A percentile compares a stretch with the other conserved stretches of the same genome.
Conservation (phyloP, 2,888 invertebrate species). For the Rhagonycha lutea region DNA sequence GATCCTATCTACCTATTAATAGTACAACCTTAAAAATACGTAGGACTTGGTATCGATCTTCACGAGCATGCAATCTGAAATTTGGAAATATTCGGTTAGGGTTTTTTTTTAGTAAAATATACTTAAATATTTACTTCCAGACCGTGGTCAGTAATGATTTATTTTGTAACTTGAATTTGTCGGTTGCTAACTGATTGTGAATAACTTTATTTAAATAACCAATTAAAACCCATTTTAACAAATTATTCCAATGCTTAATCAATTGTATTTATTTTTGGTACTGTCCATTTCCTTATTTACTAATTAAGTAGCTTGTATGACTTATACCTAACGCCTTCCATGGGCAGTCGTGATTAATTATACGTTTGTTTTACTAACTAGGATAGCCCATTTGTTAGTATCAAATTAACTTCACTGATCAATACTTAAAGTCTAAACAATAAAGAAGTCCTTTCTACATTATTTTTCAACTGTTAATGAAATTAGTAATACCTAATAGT, state of each 20-base stretch:
- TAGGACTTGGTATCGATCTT: not conserved
- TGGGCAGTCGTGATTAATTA: not conserved
- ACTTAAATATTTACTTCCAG: too few species aligned
- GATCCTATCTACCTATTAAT: not conserved
- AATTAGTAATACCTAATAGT: too few species aligned
- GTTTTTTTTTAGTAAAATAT: not conserved
- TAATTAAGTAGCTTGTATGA: not conserved
- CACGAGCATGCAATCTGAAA: not conserved
- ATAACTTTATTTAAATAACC: not conserved
- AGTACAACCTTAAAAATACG: not conserved
- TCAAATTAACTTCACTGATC: not conserved
- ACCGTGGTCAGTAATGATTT: too few species aligned
- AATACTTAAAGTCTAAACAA: not conserved
- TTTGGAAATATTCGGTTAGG: not conserved
- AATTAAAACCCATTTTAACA: not conserved
- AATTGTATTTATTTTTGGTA: not conserved
- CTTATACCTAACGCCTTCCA: not conserved
- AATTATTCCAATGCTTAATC: not conserved
- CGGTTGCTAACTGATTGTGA: too few species aligned
- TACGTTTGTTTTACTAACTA: not conserved
- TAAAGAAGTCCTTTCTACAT: not conserved
- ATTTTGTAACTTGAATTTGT: too few species aligned
- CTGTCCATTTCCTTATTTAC: not conserved
- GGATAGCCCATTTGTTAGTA: not conserved
- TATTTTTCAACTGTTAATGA: too few species aligned